Evolutionary conservation across 2,888 invertebrate species (phyloP).

Genomic region (Volucella zonaria): DNA sequence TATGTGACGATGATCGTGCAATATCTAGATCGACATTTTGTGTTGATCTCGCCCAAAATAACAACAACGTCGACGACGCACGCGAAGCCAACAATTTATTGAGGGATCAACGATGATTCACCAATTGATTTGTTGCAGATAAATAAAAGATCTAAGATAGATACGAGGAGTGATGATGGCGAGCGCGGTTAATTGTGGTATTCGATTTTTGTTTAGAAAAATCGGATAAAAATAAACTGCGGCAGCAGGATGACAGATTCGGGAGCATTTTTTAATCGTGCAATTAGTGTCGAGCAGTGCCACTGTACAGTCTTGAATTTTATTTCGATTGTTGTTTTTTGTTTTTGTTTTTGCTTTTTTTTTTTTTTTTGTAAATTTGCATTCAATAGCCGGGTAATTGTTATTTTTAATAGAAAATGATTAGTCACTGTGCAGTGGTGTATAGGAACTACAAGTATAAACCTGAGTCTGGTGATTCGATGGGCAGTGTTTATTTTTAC

Average conservation of each 20-base stretch:
- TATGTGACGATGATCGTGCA: slow-evolving; percentile 24
- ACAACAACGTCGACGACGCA: slow-evolving; percentile 33
- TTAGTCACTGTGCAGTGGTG: slow-evolving; percentile 57
- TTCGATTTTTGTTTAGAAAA: slow-evolving; percentile 57
- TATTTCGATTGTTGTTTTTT: no score
- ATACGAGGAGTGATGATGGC: background rate
- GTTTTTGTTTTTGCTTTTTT: no score
- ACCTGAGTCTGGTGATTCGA: slow-evolving; percentile 61
- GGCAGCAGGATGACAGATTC: slow-evolving; percentile 66
- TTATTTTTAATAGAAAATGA: slow-evolving; percentile 66
- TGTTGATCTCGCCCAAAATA: slow-evolving; percentile 31
- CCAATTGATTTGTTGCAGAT: slow-evolving; percentile 62
- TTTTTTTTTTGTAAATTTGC: slow-evolving; percentile 22
- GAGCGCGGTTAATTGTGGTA: slow-evolving; percentile 20
- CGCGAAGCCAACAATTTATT: slow-evolving; percentile 50
- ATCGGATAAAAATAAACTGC: slow-evolving; percentile 58
- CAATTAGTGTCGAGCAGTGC: slow-evolving; percentile 68
- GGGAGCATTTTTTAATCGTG: slow-evolving; percentile 72
- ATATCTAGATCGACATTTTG: slow-evolving; percentile 40
- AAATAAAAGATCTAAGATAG: slow-evolving; percentile 1
- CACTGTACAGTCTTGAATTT: slow-evolving; percentile 43
- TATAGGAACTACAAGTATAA: slow-evolving; percentile 45
- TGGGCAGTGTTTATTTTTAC: slow-evolving; percentile 61
- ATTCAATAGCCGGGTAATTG: slow-evolving; percentile 70
- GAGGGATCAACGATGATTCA: slow-evolving; percentile 66